Evolutionary conservation across 1,140 invertebrate genomes (phyloP), one percentile per base, ranked within the genome.

Genomic region (Drosophila virilis): DNA sequence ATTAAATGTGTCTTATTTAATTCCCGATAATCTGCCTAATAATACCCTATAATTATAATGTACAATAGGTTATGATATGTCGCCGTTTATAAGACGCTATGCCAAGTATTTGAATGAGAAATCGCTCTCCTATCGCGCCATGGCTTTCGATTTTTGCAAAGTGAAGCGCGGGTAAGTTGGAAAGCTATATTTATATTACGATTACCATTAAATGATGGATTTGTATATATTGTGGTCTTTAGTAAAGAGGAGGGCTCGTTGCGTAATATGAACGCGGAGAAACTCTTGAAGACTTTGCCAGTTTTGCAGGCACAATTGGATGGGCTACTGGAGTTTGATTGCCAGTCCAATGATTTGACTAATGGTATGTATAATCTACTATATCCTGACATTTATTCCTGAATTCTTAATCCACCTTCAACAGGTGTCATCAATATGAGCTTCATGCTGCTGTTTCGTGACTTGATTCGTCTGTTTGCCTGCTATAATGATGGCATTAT

Each of bases 401-500:
- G 8, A 33, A 8, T 13, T 13, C 28, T 5, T 1, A 51, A 28
- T 28, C 22, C 22, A 28, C 3, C 22, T 5, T 15, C 9, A 12
- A 8, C 8, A 92, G 92, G 91, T 51, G 98, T 99, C 58, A 99
- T 99, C 89, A 99, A 98, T 92, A 98, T 98, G 94, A 97, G 97
- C 81, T 99, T 99, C 93, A 98, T 99, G 96, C 94, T 99, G 66
- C 94, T 99, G 46, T 99, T 99, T 93, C 95, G 98, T 93, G 99
- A 99, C 95, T 95, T 99, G 80, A 99, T 99, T 92, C 95, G 99
- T 81, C 94, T 99, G 65, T 99, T 99, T 95, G 99, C 99, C 52
- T 99, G 98, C 93, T 99, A 99, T 94, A 99, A 99, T 93, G 99
- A 99, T 93, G 99, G 98, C 77, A 98, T 99, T 80, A 99, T 99